Evolutionary conservation across 2,113 vertebrate species (phyloP).

Genomic region (human (Homo sapiens)): DNA sequence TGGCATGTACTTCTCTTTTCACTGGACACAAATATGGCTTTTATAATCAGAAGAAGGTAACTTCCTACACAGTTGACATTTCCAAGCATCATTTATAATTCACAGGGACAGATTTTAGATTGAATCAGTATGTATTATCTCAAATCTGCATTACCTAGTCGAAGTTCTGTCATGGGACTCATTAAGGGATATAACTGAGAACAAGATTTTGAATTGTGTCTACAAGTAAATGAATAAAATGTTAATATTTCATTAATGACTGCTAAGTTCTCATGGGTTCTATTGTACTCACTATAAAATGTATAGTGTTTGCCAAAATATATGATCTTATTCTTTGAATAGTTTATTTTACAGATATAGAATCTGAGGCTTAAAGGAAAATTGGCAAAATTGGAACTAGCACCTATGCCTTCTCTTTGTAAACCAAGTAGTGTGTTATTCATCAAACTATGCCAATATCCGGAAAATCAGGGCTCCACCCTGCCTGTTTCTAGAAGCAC

Average conservation of each 20-base stretch:
- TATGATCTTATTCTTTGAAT: background rate
- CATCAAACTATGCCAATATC: background rate
- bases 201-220: background rate
- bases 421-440: background rate
- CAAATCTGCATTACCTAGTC: background rate
- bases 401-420: background rate
- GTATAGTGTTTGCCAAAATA: background rate
- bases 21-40: background rate
- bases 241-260: background rate
- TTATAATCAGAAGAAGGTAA: background rate
- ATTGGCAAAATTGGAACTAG: background rate
- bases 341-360: background rate
- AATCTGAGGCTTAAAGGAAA: background rate
- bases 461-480: background rate
- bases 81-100: background rate
- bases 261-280: background rate
- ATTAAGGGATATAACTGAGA: background rate
- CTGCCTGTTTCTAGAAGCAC: background rate
- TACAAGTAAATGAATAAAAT: constrained; percentile 17
- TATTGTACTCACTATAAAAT: background rate
- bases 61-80: background rate
- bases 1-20: background rate
- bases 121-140: background rate
- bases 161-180: background rate
- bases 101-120: background rate